These are phyloP conservation scores for Rhinolophus sinicus DNA, from an alignment of 2,113 vertebrate species.

Conservation along the genomic window DNA sequence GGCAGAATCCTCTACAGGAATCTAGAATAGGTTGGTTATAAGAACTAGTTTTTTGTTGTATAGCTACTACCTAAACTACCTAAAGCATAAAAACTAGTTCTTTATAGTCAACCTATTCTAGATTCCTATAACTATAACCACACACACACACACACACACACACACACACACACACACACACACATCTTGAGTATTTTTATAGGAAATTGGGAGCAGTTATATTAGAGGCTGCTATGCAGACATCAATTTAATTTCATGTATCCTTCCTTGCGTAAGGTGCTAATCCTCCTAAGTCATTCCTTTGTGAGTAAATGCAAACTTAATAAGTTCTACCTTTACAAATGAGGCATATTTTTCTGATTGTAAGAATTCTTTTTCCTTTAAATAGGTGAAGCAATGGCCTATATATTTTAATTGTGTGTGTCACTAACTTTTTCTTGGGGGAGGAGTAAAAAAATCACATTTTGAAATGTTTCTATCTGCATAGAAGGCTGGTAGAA, in stretches of 20 bases:
- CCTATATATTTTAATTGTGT: conserved; percentile 50
- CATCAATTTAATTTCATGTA: neutral
- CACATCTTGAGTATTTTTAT: neutral
- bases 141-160: neutral
- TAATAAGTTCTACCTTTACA: neutral
- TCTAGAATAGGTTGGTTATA: neutral
- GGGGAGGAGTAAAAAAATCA: conserved; percentile 7
- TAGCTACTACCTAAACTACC: no score
- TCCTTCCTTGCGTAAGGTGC: neutral
- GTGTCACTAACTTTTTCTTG: neutral
- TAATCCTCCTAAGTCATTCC: neutral
- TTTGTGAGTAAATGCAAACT: neutral
- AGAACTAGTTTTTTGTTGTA: neutral
- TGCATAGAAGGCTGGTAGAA: neutral
- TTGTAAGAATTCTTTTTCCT: neutral
- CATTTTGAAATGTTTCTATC: conserved; percentile 13
- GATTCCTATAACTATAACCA: neutral
- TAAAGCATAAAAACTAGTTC: no score
- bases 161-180: no score
- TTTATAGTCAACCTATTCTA: no score
- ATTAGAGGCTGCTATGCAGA: neutral
- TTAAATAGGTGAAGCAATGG: neutral
- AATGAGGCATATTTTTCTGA: neutral
- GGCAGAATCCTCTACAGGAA: conserved; percentile 15
- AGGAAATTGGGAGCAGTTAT: neutral